These are phyloP conservation scores for Cremastinae sp. DNA, from an alignment of 2,888 invertebrate genomes.

Conservation along the genomic window DNA sequence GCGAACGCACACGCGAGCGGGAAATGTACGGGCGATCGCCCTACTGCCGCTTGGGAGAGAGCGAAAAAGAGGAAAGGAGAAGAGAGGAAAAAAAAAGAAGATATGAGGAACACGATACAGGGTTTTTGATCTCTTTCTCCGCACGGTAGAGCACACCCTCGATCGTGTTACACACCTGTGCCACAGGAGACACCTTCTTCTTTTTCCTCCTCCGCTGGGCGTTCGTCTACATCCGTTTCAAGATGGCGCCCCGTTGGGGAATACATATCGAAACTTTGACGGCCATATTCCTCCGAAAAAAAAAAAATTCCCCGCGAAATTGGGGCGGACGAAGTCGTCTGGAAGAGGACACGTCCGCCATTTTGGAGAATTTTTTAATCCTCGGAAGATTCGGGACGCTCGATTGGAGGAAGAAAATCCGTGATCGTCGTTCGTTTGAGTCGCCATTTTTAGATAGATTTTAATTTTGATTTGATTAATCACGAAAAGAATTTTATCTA, in stretches of 20 bases:
- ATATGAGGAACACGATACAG: slow-evolving; percentile 75
- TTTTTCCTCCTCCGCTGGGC: slow-evolving; percentile 38
- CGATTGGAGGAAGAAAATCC: neutral
- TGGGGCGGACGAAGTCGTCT: neutral
- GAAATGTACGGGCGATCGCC: slow-evolving; percentile 62
- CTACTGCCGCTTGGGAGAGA: slow-evolving; percentile 39
- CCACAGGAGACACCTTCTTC: slow-evolving; percentile 67
- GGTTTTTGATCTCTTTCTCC: slow-evolving; percentile 75
- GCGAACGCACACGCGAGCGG: slow-evolving; percentile 4
- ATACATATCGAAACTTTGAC: slow-evolving; percentile 2
- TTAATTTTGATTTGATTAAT: too few species aligned
- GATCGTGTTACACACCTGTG: slow-evolving; percentile 76
- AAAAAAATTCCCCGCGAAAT: neutral
- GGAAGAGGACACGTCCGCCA: slow-evolving; percentile 8
- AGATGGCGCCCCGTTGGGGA: slow-evolving; percentile 56
- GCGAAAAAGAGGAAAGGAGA: too few species aligned
- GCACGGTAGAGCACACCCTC: slow-evolving; percentile 77
- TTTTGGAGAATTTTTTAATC: neutral
- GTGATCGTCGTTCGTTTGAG: too few species aligned
- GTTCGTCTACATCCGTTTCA: slow-evolving; percentile 41
- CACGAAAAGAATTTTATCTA: too few species aligned
- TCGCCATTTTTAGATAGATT: too few species aligned
- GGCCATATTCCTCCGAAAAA: neutral
- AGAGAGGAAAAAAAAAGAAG: slow-evolving; percentile 65
- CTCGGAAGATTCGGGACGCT: neutral